Percentiles rank a stretch among this genome's conserved stretches.
phyloP scores from a whole-genome alignment of 1,140 invertebrate species.

The Dufourea novaeangliae region DNA sequence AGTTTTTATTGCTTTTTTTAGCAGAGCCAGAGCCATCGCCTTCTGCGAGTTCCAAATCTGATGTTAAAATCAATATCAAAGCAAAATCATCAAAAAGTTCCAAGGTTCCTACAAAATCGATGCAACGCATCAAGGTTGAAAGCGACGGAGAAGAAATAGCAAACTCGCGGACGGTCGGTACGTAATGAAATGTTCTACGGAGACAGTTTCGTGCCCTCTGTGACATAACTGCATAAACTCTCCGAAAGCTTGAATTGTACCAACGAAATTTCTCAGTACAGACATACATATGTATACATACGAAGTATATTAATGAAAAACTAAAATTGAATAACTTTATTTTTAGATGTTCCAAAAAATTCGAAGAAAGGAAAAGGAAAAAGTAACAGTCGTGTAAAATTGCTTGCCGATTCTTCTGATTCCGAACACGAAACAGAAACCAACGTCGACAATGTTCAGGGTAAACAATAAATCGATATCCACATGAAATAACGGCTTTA shows the following conservation, averaged over 20 bases:
- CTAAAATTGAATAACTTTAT: neutral
- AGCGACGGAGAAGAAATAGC: neutral
- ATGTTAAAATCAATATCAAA: neutral
- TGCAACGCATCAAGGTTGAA: neutral
- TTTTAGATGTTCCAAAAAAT: neutral
- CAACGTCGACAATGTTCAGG: slow-evolving; percentile 23
- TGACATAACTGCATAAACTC: neutral
- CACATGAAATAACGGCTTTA: neutral
- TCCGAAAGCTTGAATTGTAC: slow-evolving; percentile 12
- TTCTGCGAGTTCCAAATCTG: neutral
- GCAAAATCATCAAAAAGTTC: neutral
- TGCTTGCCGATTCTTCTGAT: slow-evolving; percentile 55
- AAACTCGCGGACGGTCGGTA: slow-evolving; percentile 22
- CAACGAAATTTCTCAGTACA: neutral
- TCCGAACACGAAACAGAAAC: slow-evolving; percentile 62
- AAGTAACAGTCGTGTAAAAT: slow-evolving; percentile 21
- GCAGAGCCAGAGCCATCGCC: slow-evolving; percentile 41
- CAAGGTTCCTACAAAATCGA: neutral
- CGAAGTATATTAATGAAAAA: neutral
- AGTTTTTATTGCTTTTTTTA: neutral
- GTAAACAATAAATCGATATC: slow-evolving; percentile 29
- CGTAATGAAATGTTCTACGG: neutral
- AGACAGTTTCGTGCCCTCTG: slow-evolving; percentile 47
- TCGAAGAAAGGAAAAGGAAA: neutral
- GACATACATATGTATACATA: too few relatives aligned